Percentiles rank a stretch among this genome's conserved stretches.
Conservation (phyloP, 2,113 vertebrate species). For the Ginglymostoma cirratum region DNA sequence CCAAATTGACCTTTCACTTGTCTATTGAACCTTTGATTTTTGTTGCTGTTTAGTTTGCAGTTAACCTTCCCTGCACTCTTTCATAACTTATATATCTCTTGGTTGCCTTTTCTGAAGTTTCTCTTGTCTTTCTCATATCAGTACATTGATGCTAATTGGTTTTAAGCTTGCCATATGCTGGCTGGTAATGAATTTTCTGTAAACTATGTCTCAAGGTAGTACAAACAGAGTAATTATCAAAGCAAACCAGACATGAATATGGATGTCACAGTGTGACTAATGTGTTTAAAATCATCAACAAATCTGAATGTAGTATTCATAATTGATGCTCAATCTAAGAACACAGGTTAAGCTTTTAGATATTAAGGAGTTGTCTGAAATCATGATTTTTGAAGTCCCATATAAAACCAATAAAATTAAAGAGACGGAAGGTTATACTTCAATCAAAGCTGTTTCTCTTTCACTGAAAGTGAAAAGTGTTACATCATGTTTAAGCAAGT, state of each 20-base stretch:
- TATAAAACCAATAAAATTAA: background rate
- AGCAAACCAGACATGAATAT: slow-evolving; percentile 2
- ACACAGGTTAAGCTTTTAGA: background rate
- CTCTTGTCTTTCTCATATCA: background rate
- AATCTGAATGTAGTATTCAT: background rate
- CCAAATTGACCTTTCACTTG: background rate
- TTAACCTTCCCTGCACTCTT: background rate
- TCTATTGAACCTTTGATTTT: background rate
- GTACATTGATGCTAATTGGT: background rate
- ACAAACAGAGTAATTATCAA: slow-evolving; percentile 10
- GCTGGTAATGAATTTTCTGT: background rate
- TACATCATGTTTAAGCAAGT: background rate
- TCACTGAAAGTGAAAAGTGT: background rate
- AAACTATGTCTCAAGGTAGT: background rate
- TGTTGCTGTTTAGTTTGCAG: background rate
- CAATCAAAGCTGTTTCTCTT: background rate
- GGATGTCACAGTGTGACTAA: slow-evolving; percentile 6
- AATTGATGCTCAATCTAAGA: background rate
- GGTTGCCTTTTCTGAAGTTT: background rate
- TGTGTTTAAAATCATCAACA: slow-evolving; percentile 3
- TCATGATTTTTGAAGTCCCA: background rate
- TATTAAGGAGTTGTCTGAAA: background rate
- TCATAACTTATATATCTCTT: background rate
- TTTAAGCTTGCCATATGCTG: background rate
- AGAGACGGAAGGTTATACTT: background rate